Conservation (phyloP, 1,140 invertebrate genomes). For the Elymnias hypermnestra region DNA sequence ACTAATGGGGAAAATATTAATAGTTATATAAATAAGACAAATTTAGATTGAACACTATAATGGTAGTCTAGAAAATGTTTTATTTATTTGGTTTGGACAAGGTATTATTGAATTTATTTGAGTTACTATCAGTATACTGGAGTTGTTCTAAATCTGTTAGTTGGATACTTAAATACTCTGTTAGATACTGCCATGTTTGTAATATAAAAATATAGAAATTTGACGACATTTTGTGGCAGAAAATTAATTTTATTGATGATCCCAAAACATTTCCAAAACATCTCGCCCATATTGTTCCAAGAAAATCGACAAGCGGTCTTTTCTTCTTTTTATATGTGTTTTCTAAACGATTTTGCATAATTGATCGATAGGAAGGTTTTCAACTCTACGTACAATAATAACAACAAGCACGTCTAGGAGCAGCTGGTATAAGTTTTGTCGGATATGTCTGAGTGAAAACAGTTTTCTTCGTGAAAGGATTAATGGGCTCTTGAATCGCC, state of each 20-base stretch:
- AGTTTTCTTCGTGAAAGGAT: slow-evolving; percentile 59
- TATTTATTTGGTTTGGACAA: too few relatives aligned
- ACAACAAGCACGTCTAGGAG: slow-evolving; percentile 53
- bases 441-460: slow-evolving; percentile 60
- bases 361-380: slow-evolving; percentile 1
- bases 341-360: slow-evolving; percentile 32
- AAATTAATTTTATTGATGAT: slow-evolving; percentile 29
- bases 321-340: slow-evolving; percentile 26
- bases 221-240: slow-evolving; percentile 36
- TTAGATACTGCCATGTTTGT: slow-evolving; percentile 30
- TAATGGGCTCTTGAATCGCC: slow-evolving; percentile 32
- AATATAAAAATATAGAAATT: slow-evolving; percentile 41
- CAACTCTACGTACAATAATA: slow-evolving; percentile 41
- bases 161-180: slow-evolving; percentile 17
- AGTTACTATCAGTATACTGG: too few relatives aligned
- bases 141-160: slow-evolving; percentile 2
- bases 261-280: slow-evolving; percentile 37
- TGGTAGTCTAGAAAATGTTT: too few relatives aligned
- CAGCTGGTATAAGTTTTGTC: slow-evolving; percentile 50
- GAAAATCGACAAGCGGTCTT: slow-evolving; percentile 33
- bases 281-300: slow-evolving; percentile 36
- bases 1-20: too few relatives aligned
- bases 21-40: too few relatives aligned
- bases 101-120: too few relatives aligned
- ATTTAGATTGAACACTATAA: too few relatives aligned